Evolutionary conservation across 2,797 vertebrate genomes (phyloP).

Genomic region (Molossus alvarezi): DNA sequence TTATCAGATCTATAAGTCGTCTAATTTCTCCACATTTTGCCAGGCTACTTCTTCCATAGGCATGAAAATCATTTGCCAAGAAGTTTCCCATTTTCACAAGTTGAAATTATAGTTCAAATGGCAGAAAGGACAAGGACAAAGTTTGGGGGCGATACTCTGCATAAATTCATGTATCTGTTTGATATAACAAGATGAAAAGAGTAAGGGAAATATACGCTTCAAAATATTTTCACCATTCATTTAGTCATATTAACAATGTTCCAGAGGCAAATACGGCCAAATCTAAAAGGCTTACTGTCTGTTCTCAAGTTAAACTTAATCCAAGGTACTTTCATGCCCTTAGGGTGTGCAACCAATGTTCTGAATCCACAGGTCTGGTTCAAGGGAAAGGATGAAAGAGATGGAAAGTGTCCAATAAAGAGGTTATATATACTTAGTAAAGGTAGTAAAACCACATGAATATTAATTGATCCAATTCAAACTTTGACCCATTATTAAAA

Average conservation of each 20-base stretch:
- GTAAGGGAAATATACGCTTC: neutral
- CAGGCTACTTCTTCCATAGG: neutral
- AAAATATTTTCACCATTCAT: conserved; percentile 46
- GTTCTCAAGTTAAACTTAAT: conserved; percentile 71
- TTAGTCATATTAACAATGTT: conserved; percentile 44
- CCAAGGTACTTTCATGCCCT: conserved; percentile 59
- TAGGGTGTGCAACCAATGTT: neutral
- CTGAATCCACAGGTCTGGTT: conserved; percentile 63
- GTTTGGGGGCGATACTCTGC: neutral
- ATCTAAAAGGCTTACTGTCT: conserved; percentile 70
- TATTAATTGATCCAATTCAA: conserved; percentile 68
- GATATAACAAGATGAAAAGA: conserved; percentile 31
- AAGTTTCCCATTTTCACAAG: conserved; percentile 27
- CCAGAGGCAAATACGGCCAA: conserved; percentile 67
- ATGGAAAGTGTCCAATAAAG: conserved; percentile 54
- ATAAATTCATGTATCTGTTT: conserved; percentile 20
- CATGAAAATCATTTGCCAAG: conserved; percentile 29
- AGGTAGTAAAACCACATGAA: conserved; percentile 48
- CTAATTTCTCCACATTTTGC: neutral
- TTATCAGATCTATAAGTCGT: neutral
- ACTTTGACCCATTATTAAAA: conserved; percentile 57
- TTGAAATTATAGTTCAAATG: conserved; percentile 8
- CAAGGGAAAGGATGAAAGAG: conserved; percentile 46
- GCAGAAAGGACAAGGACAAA: conserved; percentile 1
- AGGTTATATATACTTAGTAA: conserved; percentile 65